These are phyloP conservation scores for Theretra japonica DNA, from an alignment of 2,888 invertebrate genomes.

Conservation along the genomic window DNA sequence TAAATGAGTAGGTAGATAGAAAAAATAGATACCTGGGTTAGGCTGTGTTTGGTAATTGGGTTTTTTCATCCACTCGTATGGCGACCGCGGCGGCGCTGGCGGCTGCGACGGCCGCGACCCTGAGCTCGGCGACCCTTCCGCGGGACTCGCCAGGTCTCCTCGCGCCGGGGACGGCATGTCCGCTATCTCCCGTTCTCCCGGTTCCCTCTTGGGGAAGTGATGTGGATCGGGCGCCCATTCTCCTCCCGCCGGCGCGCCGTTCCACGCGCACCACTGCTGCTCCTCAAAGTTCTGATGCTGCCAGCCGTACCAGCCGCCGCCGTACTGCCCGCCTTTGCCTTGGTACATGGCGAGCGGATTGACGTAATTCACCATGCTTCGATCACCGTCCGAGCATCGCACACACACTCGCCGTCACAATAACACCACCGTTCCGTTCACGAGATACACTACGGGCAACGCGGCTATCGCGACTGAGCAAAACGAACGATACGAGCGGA, in stretches of 20 bases:
- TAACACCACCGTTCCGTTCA: slow-evolving; percentile 64
- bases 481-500: slow-evolving; percentile 44
- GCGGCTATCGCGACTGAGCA: slow-evolving; percentile 69
- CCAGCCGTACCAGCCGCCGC: slow-evolving; percentile 81
- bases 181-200: slow-evolving; percentile 73
- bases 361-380: slow-evolving; percentile 90
- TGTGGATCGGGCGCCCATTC: slow-evolving; percentile 81
- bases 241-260: slow-evolving; percentile 77
- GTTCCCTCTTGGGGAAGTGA: slow-evolving; percentile 77
- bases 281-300: slow-evolving; percentile 83
- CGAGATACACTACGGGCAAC: slow-evolving; percentile 63
- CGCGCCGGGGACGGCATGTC: slow-evolving; percentile 79
- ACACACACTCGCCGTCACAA: slow-evolving; percentile 79
- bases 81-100: slow-evolving; percentile 90
- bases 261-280: slow-evolving; percentile 85
- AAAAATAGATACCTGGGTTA: slow-evolving; percentile 87
- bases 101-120: slow-evolving; percentile 80
- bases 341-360: slow-evolving; percentile 88
- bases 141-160: slow-evolving; percentile 84
- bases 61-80: slow-evolving; percentile 97
- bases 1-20: slow-evolving; percentile 28
- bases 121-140: slow-evolving; percentile 81
- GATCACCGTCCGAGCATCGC: slow-evolving; percentile 81
- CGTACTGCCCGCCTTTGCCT: slow-evolving; percentile 85
- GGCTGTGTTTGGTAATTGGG: slow-evolving; percentile 93